Percentiles rank a stretch among this genome's conserved stretches.
These are phyloP conservation scores for human (Homo sapiens) DNA, from an alignment of 2,113 vertebrate genomes.

Conservation along the genomic window DNA sequence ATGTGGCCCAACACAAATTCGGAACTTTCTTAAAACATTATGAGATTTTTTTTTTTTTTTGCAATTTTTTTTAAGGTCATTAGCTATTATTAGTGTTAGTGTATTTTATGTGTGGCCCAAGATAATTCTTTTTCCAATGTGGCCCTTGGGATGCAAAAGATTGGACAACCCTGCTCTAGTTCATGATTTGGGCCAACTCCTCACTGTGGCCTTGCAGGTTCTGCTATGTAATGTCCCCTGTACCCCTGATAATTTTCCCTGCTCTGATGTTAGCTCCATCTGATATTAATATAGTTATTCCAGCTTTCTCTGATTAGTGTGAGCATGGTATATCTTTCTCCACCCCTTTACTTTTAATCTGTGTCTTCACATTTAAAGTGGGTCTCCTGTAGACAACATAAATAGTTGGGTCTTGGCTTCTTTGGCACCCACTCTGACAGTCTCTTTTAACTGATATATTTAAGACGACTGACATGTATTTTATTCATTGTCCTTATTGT, in stretches of 20 bases:
- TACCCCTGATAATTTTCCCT: not conserved
- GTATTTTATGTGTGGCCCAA: no score
- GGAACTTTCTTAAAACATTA: no score
- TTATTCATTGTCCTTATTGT: not conserved
- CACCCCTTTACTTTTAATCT: not conserved
- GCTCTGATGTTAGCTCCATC: not conserved
- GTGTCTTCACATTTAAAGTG: not conserved
- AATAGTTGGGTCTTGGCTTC: not conserved
- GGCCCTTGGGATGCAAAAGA: no score
- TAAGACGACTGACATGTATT: not conserved
- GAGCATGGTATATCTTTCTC: not conserved
- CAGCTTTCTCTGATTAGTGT: not conserved
- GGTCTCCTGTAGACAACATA: not conserved
- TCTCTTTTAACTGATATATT: not conserved
- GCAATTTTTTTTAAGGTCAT: no score
- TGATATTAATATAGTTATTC: not conserved
- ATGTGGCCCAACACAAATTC: no score
- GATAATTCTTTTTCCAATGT: no score
- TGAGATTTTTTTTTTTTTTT: no score
- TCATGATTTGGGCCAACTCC: not conserved
- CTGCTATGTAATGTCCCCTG: not conserved
- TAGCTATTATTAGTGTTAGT: no score
- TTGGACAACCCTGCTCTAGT: not conserved
- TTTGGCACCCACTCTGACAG: not conserved
- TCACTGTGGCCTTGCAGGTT: not conserved